These are phyloP conservation scores for zebrafish (Danio rerio) DNA, from an alignment of 2,113 vertebrate species.

Conservation along the genomic window DNA sequence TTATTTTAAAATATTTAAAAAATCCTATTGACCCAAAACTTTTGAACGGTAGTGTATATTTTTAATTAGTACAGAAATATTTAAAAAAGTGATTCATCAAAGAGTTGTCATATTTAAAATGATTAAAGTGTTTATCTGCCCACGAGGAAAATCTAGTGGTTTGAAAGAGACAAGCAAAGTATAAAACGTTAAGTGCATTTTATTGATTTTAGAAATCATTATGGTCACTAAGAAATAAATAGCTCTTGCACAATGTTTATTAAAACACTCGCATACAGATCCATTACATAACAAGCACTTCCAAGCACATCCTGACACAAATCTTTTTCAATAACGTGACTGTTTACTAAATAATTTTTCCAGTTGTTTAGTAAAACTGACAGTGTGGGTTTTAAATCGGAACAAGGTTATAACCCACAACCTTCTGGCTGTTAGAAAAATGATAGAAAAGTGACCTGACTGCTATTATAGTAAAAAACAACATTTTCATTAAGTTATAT, in stretches of 20 bases:
- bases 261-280: too few species aligned
- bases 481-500: not conserved
- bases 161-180: too few species aligned
- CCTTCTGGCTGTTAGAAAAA: not conserved
- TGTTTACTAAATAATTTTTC: not conserved
- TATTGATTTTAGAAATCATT: not conserved
- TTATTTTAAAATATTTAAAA: too few species aligned
- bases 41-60: too few species aligned
- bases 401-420: not conserved
- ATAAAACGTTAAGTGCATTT: not conserved
- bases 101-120: too few species aligned
- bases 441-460: not conserved
- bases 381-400: not conserved
- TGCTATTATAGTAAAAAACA: not conserved
- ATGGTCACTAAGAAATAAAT: not conserved
- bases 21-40: too few species aligned
- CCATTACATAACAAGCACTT: conserved; percentile 4
- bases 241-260: too few species aligned
- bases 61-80: too few species aligned
- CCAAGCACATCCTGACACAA: not conserved
- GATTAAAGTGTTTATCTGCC: too few species aligned
- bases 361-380: not conserved
- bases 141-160: too few species aligned
- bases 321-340: not conserved
- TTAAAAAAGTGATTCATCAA: too few species aligned